Base-by-base conservation (phyloP, 2,797 vertebrate species). In the Nannoperca australis region DNA sequence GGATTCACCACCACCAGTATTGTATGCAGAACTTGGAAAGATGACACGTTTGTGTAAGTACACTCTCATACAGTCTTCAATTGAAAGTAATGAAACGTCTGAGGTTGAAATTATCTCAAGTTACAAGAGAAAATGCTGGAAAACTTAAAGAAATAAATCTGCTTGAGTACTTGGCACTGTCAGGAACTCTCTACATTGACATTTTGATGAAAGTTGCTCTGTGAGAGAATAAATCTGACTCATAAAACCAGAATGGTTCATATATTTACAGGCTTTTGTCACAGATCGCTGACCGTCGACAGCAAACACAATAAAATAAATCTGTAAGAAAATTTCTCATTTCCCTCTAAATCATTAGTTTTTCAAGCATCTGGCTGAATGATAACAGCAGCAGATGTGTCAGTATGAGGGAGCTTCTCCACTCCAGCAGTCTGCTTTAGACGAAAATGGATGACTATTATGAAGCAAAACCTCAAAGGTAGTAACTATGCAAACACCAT, bases 291-390 rank as follows among this genome's bases (percentile, higher is more conserved):
- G 89, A 78, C 79, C 72, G 22, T 74, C 7, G 59, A 84, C 59
- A 70, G 82, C 77, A 87, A 88, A 88, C 89, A 83, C 81, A 91
- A 83, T 85, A 83, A 89, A 90, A 88, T 49, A 22, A 88, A 85
- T 82, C 76, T 40, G 55, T 88, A 80, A 78, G 73, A 90, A 86
- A 81, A 86, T 87, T 86, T 85, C 78, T 85, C 79, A 79, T 90
- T 89, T 91, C 85, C 76, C 79, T 82, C 75, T 76, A 77, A 92
- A 90, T 89, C 76, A 84, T 84, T 86, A 79, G 79, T 89, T 89
- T 87, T 85, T 76, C 62, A 72, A 64, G 76, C 74, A 70, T 88
- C 85, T 84, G 87, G 51, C 44, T 86, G 90, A 89, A 73, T 79
- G 86, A 90, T 85, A 90, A 78, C 75, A 61, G 82, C 76, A 66